Evolutionary conservation across 92 coral and sea anemone species (phyloP), one percentile per base, ranked within the genome.

Genomic region (Siderastrea siderea): DNA sequence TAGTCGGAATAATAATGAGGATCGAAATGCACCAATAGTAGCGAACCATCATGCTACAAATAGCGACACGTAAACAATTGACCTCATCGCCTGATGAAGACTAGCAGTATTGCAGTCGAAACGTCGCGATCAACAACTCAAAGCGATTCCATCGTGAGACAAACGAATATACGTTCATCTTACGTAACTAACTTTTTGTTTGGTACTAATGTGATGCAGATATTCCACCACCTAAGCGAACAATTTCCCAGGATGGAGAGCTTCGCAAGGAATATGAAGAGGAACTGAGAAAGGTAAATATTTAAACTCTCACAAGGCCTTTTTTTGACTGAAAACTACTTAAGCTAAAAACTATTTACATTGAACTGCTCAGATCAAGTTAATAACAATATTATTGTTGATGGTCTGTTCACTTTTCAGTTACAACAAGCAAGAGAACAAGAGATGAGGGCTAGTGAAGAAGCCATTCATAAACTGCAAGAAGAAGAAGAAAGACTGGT

Each of bases 221-320:
- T 63, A 54, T 69, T 44, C 90, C 96, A 84, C 84, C 89, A 51
- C 88, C 87, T 13, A 97, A 95, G 75, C 87, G 99, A 81, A 49
- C 86, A 72, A 73, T 97, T 13, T 93, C 98, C 9, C 84, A 92
- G 71, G 84, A 95, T 86, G 99, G 99, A 38, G 99, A 94, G 86
- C 90, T 97, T 15, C 91, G 98, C 64, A 87, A 92, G 64, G 99
- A 97, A 84, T 97, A 97, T 77, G 98, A 97, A 72, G 89, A 90
- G 77, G 99, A 97, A 84, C 68, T 95, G 90, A 92, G 86, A 61
- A 97, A 97, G 96, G 99, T 95, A 92, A 72, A 53, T 17, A 2
- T 45, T 3, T 60, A 60, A 60, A 55, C 61, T 55, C 12, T 55
- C 9, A 55, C 61, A 2, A 55, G 12, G 61, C 61, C 12, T 4